These are phyloP conservation scores for Idaea aversata DNA, from an alignment of 2,888 invertebrate species.

Conservation along the genomic window DNA sequence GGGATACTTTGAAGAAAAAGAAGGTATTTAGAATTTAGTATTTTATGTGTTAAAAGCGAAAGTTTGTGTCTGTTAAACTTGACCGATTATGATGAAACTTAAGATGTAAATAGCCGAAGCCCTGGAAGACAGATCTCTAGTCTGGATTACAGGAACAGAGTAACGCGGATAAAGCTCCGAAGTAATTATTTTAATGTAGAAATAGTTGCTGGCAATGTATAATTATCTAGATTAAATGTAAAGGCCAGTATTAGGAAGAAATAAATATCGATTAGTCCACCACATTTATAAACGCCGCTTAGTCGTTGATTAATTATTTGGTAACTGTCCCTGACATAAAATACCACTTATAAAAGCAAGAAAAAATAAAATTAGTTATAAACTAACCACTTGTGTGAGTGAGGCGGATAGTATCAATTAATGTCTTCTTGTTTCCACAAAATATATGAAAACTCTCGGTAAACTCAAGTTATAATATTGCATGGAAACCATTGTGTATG, in stretches of 20 bases:
- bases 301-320: neutral
- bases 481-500: neutral
- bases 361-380: no score
- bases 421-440: neutral
- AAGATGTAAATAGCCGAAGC: no score
- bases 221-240: neutral
- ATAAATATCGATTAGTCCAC: neutral
- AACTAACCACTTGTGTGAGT: neutral
- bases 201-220: no score
- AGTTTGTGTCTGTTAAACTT: no score
- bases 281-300: neutral
- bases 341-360: neutral
- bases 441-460: neutral
- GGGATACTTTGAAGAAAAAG: conserved; percentile 56
- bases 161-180: no score
- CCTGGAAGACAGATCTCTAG: no score
- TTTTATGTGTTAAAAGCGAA: neutral
- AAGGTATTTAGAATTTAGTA: conserved; percentile 41
- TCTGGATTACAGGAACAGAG: no score
- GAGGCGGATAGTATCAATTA: neutral
- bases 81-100: no score
- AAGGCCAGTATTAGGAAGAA: neutral
- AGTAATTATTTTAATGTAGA: no score
- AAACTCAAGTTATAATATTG: neutral
- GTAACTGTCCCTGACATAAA: neutral